Conservation (phyloP, 2,797 vertebrate genomes). For the Lutjanus argentimaculatus region DNA sequence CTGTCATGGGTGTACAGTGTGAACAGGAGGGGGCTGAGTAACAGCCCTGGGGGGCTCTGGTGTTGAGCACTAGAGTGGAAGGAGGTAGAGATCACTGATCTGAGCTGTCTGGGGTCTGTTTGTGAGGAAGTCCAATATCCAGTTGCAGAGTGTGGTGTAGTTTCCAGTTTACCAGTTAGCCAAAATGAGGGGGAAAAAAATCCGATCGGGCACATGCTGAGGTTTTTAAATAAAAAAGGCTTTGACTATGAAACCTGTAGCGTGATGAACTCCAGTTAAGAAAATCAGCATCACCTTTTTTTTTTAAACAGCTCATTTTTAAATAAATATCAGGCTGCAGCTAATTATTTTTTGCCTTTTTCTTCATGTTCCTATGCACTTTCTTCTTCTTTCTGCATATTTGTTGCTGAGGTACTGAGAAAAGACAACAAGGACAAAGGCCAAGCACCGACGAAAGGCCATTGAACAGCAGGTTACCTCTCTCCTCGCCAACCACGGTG, state of each 20-base stretch:
- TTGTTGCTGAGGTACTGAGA: slow-evolving; percentile 41
- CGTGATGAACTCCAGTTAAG: neutral
- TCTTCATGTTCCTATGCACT: neutral
- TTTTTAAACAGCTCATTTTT: neutral
- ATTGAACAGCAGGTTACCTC: slow-evolving; percentile 83
- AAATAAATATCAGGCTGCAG: neutral
- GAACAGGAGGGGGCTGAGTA: too few relatives aligned
- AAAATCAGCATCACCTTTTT: neutral
- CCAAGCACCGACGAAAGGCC: slow-evolving; percentile 77
- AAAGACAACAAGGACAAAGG: slow-evolving; percentile 70
- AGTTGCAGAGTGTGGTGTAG: too few relatives aligned
- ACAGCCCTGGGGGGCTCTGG: too few relatives aligned
- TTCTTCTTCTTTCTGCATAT: slow-evolving; percentile 15
- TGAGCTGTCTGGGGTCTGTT: too few relatives aligned
- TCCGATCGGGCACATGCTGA: neutral
- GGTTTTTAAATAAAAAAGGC: neutral
- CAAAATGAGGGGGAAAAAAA: neutral
- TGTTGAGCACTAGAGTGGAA: too few relatives aligned
- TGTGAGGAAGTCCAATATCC: too few relatives aligned
- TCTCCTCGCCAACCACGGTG: slow-evolving; percentile 70
- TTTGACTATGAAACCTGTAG: neutral
- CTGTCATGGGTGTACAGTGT: too few relatives aligned
- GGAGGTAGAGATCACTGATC: too few relatives aligned
- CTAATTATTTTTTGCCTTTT: neutral
- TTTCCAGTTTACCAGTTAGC: too few relatives aligned